phyloP scores from a whole-genome alignment of 1,140 invertebrate genomes.

The Pachypeltis micranthus region DNA sequence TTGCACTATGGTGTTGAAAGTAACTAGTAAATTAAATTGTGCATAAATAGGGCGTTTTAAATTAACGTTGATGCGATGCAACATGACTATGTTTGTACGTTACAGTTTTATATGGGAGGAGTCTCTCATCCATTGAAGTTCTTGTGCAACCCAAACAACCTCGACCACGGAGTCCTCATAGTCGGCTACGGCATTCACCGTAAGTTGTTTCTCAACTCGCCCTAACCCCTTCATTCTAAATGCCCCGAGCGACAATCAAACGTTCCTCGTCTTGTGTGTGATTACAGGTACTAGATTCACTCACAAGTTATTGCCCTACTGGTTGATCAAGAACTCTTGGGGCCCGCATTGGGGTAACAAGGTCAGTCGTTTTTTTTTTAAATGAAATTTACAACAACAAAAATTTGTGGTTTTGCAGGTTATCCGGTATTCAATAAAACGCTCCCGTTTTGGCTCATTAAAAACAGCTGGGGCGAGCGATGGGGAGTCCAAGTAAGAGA shows the following conservation, averaged over 20 bases:
- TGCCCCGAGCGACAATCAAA: too few species aligned
- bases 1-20: too few species aligned
- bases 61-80: too few species aligned
- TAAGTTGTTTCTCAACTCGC: constrained; percentile 35
- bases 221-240: neutral
- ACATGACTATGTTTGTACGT: constrained; percentile 26
- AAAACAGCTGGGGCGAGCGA: constrained; percentile 79
- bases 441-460: constrained; percentile 83
- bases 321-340: constrained; percentile 93
- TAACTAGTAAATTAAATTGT: too few species aligned
- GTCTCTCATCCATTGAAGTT: constrained; percentile 88
- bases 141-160: constrained; percentile 63
- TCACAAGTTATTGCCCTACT: constrained; percentile 57
- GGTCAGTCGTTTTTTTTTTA: constrained; percentile 34
- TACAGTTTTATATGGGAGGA: constrained; percentile 87
- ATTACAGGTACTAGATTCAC: constrained; percentile 26
- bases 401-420: constrained; percentile 48
- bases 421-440: constrained; percentile 69
- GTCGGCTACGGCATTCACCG: constrained; percentile 78
- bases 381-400: constrained; percentile 18
- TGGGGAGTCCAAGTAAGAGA: constrained; percentile 61
- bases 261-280: too few species aligned
- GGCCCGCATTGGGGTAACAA: constrained; percentile 68
- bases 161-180: constrained; percentile 88
- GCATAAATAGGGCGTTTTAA: too few species aligned